phyloP scores from a whole-genome alignment of 1,140 invertebrate species.

The Pseudomyrmex gracilis region DNA sequence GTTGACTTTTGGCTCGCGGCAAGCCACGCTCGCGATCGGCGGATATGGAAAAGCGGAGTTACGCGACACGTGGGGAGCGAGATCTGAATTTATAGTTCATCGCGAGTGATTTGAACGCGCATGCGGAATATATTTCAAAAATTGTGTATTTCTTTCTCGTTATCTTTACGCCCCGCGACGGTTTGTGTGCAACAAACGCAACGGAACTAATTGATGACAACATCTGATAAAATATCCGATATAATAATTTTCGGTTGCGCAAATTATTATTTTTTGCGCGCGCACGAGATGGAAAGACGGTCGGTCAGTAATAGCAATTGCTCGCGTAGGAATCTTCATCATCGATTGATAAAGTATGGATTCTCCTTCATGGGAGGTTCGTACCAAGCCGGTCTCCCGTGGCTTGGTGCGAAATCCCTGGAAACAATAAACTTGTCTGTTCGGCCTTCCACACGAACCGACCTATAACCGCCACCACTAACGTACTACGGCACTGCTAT shows the following conservation, averaged over 20 bases:
- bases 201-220: no score
- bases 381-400: constrained; percentile 1
- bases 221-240: no score
- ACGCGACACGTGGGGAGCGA: not conserved
- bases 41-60: constrained; percentile 36
- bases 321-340: constrained; percentile 3
- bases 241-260: no score
- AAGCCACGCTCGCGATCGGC: constrained; percentile 22
- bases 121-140: not conserved
- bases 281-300: no score
- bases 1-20: constrained; percentile 48
- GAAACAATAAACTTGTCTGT: constrained; percentile 71
- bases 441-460: constrained; percentile 62
- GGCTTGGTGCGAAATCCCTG: constrained; percentile 61
- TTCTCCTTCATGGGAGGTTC: constrained; percentile 46
- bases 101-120: constrained; percentile 6
- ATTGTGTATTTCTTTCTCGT: not conserved
- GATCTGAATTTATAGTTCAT: constrained; percentile 38
- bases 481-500: constrained; percentile 65
- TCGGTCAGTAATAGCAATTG: constrained; percentile 6
- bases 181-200: not conserved
- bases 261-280: no score
- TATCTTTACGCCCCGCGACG: no score
- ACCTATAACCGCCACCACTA: constrained; percentile 67
- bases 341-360: constrained; percentile 40